Percentiles rank a stretch among this genome's conserved stretches.
phyloP scores from a whole-genome alignment of 2,113 vertebrate species.

The Corydoras sp. region DNA sequence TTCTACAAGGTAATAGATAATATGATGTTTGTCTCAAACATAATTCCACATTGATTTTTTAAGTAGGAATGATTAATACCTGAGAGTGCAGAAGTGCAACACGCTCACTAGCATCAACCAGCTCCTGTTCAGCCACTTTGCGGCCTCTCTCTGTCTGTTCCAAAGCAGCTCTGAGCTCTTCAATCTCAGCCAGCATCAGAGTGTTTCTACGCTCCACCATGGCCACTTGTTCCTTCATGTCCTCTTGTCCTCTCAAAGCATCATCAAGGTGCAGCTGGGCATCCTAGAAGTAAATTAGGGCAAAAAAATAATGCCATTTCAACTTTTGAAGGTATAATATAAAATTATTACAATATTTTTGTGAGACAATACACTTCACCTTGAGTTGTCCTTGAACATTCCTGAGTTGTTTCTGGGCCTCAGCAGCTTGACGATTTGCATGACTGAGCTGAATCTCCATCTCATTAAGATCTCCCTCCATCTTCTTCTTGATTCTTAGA shows the following conservation, averaged over 20 bases:
- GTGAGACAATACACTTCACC: slow-evolving; percentile 45
- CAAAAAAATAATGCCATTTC: neutral
- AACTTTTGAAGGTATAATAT: neutral
- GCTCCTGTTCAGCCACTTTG: slow-evolving; percentile 57
- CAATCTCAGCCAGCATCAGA: slow-evolving; percentile 66
- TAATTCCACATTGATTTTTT: neutral
- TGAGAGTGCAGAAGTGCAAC: slow-evolving; percentile 40
- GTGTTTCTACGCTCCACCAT: slow-evolving; percentile 66
- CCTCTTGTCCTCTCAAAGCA: slow-evolving; percentile 69
- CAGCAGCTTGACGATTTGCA: slow-evolving; percentile 65
- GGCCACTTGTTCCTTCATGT: slow-evolving; percentile 66
- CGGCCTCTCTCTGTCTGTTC: slow-evolving; percentile 71
- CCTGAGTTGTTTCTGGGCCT: slow-evolving; percentile 75
- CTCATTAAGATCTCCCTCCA: slow-evolving; percentile 71
- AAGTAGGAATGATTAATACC: neutral
- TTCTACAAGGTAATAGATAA: slow-evolving; percentile 11
- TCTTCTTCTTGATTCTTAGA: slow-evolving; percentile 71
- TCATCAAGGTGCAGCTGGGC: slow-evolving; percentile 80
- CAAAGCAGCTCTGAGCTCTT: slow-evolving; percentile 65
- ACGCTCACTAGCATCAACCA: slow-evolving; percentile 40
- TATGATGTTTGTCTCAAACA: neutral
- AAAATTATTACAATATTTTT: neutral
- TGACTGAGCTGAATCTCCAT: slow-evolving; percentile 72
- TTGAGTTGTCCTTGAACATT: slow-evolving; percentile 66
- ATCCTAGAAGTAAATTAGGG: slow-evolving; percentile 57